Base-by-base conservation (phyloP, 2,888 invertebrate species). In the Miltochrista miniata region DNA sequence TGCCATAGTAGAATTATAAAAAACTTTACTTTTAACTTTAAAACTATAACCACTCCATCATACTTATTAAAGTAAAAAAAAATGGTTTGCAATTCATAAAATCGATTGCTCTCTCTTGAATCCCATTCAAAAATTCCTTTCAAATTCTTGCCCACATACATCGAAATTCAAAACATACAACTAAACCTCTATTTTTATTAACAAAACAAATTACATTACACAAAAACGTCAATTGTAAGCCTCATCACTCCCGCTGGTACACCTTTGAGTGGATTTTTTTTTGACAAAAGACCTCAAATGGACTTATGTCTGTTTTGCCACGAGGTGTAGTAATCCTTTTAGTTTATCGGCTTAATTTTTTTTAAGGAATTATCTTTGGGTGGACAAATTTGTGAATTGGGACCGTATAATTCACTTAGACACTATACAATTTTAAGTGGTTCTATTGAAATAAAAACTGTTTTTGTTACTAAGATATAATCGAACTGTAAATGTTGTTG, bases 241-340 rank as follows among this genome's bases (percentile, higher is more conserved):
- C 65, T 64, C 61, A 59, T 76, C 76, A 75, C 77, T 68, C 84
- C 82, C 74, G 80, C 78, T 79, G 81, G 49, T 56, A 71, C 61
- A 59, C 48, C 70, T 78, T 74, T 74, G 75, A 78, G 74, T 72
- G 78, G 77, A n/a, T n/a, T 82, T 78, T 83, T 82, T 48, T 37
- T 35, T 40, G 48, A 84, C 81, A 87, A 87, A 80, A 80, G 83
- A 50, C 3, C 51, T 72, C 51, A 64, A 75, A 75, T 71, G 47
- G 71, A 72, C 65, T 80, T 82, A 72, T 48, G 70, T 61, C 54
- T 78, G 75, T 83, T 38, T 84, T 84, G 71, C 54, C 52, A 51
- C 60, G 70, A 79, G 75, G 82, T 81, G 81, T 73, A 41, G 59
- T 83, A 81, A 83, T 83, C 81, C 70, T 44, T 45, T 68, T 54